A percentile compares a stretch with the other conserved stretches of the same genome.
Evolutionary conservation across 2,797 vertebrate species (phyloP).

Genomic region (Thalassophryne amazonica): DNA sequence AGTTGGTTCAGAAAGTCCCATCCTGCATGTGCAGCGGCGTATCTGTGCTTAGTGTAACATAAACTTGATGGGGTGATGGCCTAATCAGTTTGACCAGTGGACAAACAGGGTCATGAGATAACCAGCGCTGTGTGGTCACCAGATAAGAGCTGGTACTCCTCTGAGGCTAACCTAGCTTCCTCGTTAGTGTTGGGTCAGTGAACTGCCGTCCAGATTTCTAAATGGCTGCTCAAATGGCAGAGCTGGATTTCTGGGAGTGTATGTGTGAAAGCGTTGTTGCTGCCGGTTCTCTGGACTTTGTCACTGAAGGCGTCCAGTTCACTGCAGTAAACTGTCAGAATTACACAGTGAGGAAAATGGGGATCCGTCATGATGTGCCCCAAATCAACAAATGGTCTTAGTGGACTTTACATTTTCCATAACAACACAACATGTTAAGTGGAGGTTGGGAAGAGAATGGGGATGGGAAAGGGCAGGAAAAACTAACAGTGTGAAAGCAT

Average conservation of each 20-base stretch:
- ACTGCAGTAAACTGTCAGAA: slow-evolving; percentile 18
- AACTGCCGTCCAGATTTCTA: slow-evolving; percentile 75
- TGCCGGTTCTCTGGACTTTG: slow-evolving; percentile 46
- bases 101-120: slow-evolving; percentile 59
- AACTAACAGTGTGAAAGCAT: too few relatives aligned
- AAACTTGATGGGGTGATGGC: slow-evolving; percentile 29
- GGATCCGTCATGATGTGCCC: background rate
- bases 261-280: slow-evolving; percentile 19
- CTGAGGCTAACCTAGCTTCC: slow-evolving; percentile 35
- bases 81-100: slow-evolving; percentile 63
- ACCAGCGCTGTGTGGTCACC: slow-evolving; percentile 53
- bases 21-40: background rate
- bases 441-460: too few relatives aligned
- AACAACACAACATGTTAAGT: too few relatives aligned
- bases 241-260: slow-evolving; percentile 22
- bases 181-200: slow-evolving; percentile 75
- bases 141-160: slow-evolving; percentile 61
- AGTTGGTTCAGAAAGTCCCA: slow-evolving; percentile 3
- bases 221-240: slow-evolving; percentile 68
- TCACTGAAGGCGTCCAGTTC: slow-evolving; percentile 45
- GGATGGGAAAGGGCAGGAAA: too few relatives aligned
- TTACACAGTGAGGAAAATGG: slow-evolving; percentile 13
- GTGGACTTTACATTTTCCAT: too few relatives aligned
- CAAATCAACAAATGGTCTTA: too few relatives aligned
- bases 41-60: slow-evolving; percentile 46